A percentile compares a stretch with the other conserved stretches of the same genome.
These are phyloP conservation scores for Aphis gossypii DNA, from an alignment of 1,140 invertebrate genomes.

Conservation along the genomic window DNA sequence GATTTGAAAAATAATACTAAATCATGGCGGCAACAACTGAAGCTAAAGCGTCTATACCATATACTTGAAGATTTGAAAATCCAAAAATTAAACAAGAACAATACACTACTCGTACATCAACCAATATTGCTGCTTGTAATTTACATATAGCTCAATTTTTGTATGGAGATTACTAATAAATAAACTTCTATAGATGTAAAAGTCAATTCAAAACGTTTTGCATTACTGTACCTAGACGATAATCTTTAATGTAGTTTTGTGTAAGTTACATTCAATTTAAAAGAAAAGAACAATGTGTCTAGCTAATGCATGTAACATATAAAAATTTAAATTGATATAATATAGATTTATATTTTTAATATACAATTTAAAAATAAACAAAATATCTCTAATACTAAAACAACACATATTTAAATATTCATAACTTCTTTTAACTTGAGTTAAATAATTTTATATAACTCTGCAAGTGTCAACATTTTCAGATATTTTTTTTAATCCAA, in stretches of 20 bases:
- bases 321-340: background rate
- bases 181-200: slow-evolving; percentile 83
- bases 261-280: background rate
- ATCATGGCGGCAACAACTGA: slow-evolving; percentile 67
- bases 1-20: slow-evolving; percentile 73
- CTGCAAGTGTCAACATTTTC: background rate
- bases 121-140: slow-evolving; percentile 89
- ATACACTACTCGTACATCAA: slow-evolving; percentile 89
- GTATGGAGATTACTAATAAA: slow-evolving; percentile 77
- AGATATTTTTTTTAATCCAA: background rate
- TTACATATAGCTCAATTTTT: slow-evolving; percentile 82
- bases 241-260: background rate
- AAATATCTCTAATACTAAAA: background rate
- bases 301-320: background rate
- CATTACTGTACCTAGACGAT: background rate
- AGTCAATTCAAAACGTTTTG: slow-evolving; percentile 86
- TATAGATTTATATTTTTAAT: background rate
- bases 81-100: slow-evolving; percentile 93
- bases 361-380: background rate
- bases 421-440: background rate
- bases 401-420: background rate
- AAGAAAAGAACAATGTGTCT: background rate
- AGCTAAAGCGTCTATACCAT: slow-evolving; percentile 81
- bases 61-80: slow-evolving; percentile 82
- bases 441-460: background rate